These are phyloP conservation scores for Acrossocheilus fasciatus DNA, from an alignment of 2,797 vertebrate species.

Conservation along the genomic window DNA sequence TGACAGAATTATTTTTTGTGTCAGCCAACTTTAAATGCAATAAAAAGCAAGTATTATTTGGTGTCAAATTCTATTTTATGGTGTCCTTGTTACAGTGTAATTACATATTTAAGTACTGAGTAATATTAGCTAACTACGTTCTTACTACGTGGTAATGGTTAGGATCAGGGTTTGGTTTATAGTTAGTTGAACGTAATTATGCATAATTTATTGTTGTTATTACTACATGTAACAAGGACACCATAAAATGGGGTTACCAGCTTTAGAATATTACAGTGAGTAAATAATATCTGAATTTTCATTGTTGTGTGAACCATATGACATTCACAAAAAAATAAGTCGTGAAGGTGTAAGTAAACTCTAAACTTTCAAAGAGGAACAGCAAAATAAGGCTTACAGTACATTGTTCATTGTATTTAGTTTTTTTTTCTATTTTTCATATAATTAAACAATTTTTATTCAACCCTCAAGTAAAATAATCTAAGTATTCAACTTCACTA, in stretches of 20 bases:
- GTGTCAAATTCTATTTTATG: neutral
- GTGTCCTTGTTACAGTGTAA: neutral
- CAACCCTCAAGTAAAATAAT: no score
- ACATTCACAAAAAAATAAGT: neutral
- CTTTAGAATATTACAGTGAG: neutral
- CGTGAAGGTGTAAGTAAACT: no score
- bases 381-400: no score
- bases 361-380: no score
- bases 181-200: neutral
- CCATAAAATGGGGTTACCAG: neutral
- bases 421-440: no score
- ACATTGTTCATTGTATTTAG: no score
- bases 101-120: neutral
- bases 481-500: no score
- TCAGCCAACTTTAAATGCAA: neutral
- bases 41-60: neutral
- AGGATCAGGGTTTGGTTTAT: neutral
- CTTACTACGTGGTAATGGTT: neutral
- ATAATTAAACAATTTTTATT: no score
- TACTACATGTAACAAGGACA: neutral
- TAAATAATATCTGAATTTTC: neutral
- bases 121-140: neutral
- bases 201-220: neutral
- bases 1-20: neutral
- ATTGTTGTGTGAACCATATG: neutral